These are phyloP conservation scores for Frankliniella intonsa DNA, from an alignment of 2,888 invertebrate genomes.

Conservation along the genomic window DNA sequence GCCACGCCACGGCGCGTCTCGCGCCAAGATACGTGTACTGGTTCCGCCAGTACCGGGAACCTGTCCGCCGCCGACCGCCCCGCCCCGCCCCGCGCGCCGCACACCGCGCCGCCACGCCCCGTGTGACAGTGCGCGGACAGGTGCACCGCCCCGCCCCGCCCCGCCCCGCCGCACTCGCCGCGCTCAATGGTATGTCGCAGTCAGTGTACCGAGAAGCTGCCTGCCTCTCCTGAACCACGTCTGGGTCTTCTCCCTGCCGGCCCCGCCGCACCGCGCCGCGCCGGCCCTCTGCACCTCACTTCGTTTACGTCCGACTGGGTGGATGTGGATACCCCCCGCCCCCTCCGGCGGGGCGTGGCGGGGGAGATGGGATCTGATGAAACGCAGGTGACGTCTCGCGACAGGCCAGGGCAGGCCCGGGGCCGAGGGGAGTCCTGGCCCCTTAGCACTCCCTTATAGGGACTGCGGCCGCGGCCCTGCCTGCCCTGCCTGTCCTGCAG, in stretches of 20 bases:
- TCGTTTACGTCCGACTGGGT: no score
- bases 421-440: neutral
- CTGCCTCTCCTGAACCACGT: neutral
- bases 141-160: neutral
- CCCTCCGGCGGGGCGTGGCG: neutral
- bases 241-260: no score
- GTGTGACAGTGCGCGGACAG: conserved; percentile 12
- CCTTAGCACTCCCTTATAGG: neutral
- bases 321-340: no score
- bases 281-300: neutral
- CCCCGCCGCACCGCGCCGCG: neutral
- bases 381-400: neutral
- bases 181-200: neutral
- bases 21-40: neutral
- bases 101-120: neutral
- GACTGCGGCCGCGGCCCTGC: neutral
- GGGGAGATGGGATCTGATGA: neutral
- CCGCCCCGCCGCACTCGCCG: neutral
- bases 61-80: neutral
- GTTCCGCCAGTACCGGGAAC: neutral
- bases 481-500: neutral
- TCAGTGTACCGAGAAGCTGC: neutral
- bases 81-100: neutral
- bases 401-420: neutral
- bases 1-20: neutral